Evolutionary conservation across 2,888 invertebrate genomes (phyloP), one percentile per base, ranked within the genome.

Genomic region (Eueremaeus valkanovi): DNA sequence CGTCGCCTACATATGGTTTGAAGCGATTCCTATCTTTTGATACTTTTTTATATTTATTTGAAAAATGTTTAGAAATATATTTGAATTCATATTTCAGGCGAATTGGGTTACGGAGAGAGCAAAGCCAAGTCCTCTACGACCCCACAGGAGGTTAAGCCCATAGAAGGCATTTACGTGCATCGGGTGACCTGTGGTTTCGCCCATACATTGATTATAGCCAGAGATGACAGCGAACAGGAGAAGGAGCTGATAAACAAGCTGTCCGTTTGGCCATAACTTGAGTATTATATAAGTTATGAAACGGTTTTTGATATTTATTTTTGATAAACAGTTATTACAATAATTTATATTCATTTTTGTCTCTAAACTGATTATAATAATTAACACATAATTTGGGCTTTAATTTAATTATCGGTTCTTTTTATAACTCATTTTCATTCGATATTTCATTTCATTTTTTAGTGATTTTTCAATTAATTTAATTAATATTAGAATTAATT

Each of bases 1-100:
- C 92, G n/a, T 90, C 93, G 55, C 95, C 95, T 0, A 93, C 94
- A 3, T 95, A 90, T 81, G 96, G 96, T 0, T 95, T 95, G 87
- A n/a, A 31, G 9, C 55, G 24, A 27, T 24, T 5, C 6, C 9
- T 49, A 24, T 31, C 8, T 51, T 55, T 6, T 55, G n/a, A 8
- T 72, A n/a, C n/a, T n/a, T n/a, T n/a, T n/a, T n/a, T n/a, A n/a
- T n/a, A n/a, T n/a, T n/a, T n/a, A n/a, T n/a, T n/a, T n/a, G n/a
- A n/a, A n/a, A n/a, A n/a, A n/a, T n/a, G n/a, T n/a, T n/a, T n/a
- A n/a, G n/a, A n/a, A 51, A 58, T 55, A 55, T 31, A 45, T 24
- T 1, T 45, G 6, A 42, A 49, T 45, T 51, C 18, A 29, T 13
- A 31, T 61, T 24, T 45, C 1, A 77, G 68, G 61, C 13, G 72